Percentiles rank a stretch among this genome's conserved stretches.
Conservation (phyloP, 2,113 vertebrate genomes). For the Forbesichthys papilliferus region DNA sequence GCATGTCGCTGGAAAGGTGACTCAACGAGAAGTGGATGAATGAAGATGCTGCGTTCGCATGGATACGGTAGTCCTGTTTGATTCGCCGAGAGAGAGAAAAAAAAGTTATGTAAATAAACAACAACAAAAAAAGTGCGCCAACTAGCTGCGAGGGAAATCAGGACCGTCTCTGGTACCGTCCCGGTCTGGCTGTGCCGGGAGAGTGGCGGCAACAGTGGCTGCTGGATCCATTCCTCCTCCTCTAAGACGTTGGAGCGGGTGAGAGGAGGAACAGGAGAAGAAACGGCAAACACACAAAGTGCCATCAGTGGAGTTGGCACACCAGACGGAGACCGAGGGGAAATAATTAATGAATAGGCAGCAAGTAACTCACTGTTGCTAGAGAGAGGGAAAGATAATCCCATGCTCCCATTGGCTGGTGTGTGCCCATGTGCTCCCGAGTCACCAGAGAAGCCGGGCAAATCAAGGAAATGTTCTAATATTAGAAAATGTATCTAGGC, state of each 20-base stretch:
- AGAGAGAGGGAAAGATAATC: constrained; percentile 75
- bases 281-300: constrained; percentile 9
- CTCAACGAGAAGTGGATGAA: constrained; percentile 21
- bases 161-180: constrained; percentile 44
- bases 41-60: background rate
- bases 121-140: constrained; percentile 44
- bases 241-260: constrained; percentile 38
- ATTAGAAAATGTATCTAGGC: constrained; percentile 84
- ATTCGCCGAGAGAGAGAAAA: too few relatives aligned
- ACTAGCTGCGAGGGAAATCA: constrained; percentile 40
- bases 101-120: constrained; percentile 8
- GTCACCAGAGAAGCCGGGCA: constrained; percentile 77
- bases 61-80: constrained; percentile 25
- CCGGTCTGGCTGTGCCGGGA: constrained; percentile 32
- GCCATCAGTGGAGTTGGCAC: constrained; percentile 60
- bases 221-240: constrained; percentile 31
- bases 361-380: constrained; percentile 80
- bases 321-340: constrained; percentile 65
- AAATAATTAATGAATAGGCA: constrained; percentile 79
- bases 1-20: constrained; percentile 11
- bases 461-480: constrained; percentile 83
- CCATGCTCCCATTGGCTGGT: constrained; percentile 69
- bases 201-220: constrained; percentile 33
- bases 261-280: constrained; percentile 4
- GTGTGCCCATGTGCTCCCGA: constrained; percentile 73